A percentile compares a stretch with the other conserved stretches of the same genome.
Evolutionary conservation across 2,888 invertebrate genomes (phyloP).

Genomic region (Onthophagus sagittarius): DNA sequence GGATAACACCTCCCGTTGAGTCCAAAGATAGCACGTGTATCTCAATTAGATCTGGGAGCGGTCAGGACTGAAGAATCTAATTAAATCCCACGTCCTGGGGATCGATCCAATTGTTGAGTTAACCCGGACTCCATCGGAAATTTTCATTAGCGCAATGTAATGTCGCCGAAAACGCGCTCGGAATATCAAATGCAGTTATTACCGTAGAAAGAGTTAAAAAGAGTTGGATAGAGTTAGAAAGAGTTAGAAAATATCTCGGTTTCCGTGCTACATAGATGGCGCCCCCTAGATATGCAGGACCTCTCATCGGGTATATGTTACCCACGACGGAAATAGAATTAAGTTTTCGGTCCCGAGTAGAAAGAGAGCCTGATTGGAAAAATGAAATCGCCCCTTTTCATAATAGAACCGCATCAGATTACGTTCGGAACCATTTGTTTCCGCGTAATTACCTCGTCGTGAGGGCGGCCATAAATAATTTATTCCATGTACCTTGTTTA

Average conservation of each 20-base stretch:
- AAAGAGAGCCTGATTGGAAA: not conserved
- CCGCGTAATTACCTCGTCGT: not conserved
- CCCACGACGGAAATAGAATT: not conserved
- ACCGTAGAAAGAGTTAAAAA: not conserved
- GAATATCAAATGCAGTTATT: not conserved
- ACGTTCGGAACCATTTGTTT: not conserved
- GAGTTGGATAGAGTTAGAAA: too few species aligned
- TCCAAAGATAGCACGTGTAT: not conserved
- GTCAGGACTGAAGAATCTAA: not conserved
- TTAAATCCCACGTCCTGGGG: not conserved
- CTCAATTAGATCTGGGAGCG: not conserved
- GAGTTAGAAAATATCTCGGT: too few species aligned
- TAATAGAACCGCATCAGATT: not conserved
- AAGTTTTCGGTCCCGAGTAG: not conserved
- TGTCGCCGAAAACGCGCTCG: not conserved
- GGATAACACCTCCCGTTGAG: not conserved
- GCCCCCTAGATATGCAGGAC: not conserved
- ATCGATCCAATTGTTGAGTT: not conserved
- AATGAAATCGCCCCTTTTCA: not conserved
- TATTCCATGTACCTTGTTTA: not conserved
- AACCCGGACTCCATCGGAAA: not conserved
- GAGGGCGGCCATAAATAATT: not conserved
- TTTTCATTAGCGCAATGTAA: not conserved
- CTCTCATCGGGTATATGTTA: not conserved
- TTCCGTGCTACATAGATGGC: too few species aligned